Evolutionary conservation across 2,888 invertebrate species (phyloP).

Genomic region (Crematogaster levior): DNA sequence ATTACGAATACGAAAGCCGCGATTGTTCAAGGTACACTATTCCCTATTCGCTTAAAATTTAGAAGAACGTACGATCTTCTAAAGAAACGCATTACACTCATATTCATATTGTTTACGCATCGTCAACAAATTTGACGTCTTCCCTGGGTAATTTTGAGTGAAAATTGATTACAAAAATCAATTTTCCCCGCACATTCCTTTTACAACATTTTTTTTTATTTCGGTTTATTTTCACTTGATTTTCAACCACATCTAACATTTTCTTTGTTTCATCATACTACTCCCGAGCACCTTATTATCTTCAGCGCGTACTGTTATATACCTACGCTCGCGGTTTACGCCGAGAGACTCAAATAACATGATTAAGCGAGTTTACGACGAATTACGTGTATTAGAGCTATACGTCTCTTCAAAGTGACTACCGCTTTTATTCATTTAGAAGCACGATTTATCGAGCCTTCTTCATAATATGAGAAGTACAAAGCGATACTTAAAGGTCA

Average conservation of each 20-base stretch:
- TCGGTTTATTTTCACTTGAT: constrained; percentile 41
- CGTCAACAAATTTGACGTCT: background rate
- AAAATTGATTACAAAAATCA: background rate
- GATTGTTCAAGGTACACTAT: background rate
- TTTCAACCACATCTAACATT: constrained; percentile 8
- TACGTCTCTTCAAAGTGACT: constrained; percentile 10
- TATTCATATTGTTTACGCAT: background rate
- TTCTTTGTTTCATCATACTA: constrained; percentile 1
- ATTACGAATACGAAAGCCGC: constrained; percentile 9
- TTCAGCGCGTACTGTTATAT: constrained; percentile 52
- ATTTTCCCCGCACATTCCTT: background rate
- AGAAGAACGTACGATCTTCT: background rate
- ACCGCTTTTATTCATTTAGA: background rate
- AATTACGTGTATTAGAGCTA: constrained; percentile 27
- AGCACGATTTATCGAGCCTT: background rate
- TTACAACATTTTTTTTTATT: background rate
- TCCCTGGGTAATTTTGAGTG: background rate
- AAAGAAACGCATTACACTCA: background rate
- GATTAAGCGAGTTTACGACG: constrained; percentile 67
- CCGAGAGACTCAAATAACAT: constrained; percentile 61
- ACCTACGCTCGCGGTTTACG: constrained; percentile 29
- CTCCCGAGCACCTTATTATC: constrained; percentile 55
- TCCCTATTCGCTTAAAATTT: background rate
- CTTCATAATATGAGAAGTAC: background rate
- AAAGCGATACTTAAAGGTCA: background rate